Conservation (phyloP, 1,140 invertebrate species). For the Apis mellifera region Amel_HAv3.1 CM009934.2:8785001-8785500, state of each 20-base stretch:
- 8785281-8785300: not conserved
- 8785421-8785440: too few species aligned
- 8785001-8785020: too few species aligned
- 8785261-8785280: conserved; percentile 10
- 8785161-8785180: too few species aligned
- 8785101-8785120: not conserved
- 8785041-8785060: too few species aligned
- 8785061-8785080: too few species aligned
- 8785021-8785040: too few species aligned
- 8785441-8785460: too few species aligned
- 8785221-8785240: conserved; percentile 3
- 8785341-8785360: too few species aligned
- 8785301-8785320: not conserved
- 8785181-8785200: not conserved
- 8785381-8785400: not conserved
- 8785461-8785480: too few species aligned
- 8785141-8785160: not conserved
- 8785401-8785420: not conserved
- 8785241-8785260: conserved; percentile 1
- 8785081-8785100: not conserved
- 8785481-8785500: too few species aligned
- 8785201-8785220: not conserved
- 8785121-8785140: not conserved
- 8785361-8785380: not conserved
- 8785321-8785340: not conserved